These are phyloP conservation scores for Euphysa ruthae DNA, from an alignment of 30 jellyfish, hydroid and myxozoan species.

Conservation along the genomic window DNA sequence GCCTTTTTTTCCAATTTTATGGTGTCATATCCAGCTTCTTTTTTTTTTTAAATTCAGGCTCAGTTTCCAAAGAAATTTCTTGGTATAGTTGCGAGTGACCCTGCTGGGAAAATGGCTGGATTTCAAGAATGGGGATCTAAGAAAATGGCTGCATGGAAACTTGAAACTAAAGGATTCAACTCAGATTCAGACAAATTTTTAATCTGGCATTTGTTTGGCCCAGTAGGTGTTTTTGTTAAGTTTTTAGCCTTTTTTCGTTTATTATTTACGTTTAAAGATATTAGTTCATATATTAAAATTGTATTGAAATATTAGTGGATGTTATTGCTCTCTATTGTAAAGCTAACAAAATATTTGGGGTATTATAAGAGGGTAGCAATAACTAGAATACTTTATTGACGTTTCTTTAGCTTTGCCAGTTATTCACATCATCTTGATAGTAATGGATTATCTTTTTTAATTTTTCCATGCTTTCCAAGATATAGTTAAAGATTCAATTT, in stretches of 20 bases:
- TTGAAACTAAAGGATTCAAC: conserved; percentile 87
- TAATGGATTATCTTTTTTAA: too few species aligned
- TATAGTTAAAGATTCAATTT: too few species aligned
- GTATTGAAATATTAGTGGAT: too few species aligned
- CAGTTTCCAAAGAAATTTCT: conserved; percentile 60
- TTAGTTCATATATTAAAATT: too few species aligned
- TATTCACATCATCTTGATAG: too few species aligned
- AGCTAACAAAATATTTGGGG: too few species aligned
- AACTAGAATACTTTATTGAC: too few species aligned
- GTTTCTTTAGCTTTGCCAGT: too few species aligned
- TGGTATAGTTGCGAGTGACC: conserved; percentile 79
- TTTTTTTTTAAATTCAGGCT: conserved; percentile 32
- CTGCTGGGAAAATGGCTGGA: conserved; percentile 95
- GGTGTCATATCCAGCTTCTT: background rate
- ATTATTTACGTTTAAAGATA: too few species aligned
- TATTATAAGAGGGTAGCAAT: too few species aligned
- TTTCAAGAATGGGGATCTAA: conserved; percentile 97
- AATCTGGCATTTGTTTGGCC: conserved; percentile 92
- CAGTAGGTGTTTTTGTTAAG: conserved; percentile 36
- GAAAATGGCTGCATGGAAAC: conserved; percentile 91
- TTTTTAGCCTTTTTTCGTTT: background rate
- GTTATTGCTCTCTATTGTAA: too few species aligned
- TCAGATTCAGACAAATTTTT: conserved; percentile 76
- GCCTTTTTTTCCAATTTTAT: background rate
- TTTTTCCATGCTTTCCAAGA: too few species aligned